A percentile compares a stretch with the other conserved stretches of the same genome.
phyloP scores from a whole-genome alignment of 1,140 invertebrate species.

The Bombus ignitus region DNA sequence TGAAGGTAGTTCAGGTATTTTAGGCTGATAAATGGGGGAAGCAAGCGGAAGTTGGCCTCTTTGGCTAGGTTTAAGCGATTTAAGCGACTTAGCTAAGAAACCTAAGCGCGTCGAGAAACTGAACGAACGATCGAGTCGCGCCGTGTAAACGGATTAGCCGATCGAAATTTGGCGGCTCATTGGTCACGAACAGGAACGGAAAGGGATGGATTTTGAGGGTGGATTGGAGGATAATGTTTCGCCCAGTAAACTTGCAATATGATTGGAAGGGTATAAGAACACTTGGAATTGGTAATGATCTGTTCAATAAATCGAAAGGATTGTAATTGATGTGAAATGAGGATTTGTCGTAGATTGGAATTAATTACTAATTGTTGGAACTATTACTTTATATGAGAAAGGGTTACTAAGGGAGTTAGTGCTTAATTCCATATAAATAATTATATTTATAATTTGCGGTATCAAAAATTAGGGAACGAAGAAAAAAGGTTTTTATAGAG shows the following conservation, averaged over 20 bases:
- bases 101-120: constrained; percentile 58
- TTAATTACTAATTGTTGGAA: background rate
- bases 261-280: background rate
- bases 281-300: constrained; percentile 3
- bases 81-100: constrained; percentile 67
- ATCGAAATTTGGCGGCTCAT: constrained; percentile 65
- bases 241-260: background rate
- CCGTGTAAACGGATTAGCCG: constrained; percentile 64
- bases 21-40: background rate
- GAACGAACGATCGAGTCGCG: constrained; percentile 32
- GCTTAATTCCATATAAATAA: background rate
- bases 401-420: too few relatives aligned
- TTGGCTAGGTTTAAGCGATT: constrained; percentile 29
- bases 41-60: background rate
- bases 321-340: background rate
- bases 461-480: background rate
- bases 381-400: background rate
- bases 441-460: background rate
- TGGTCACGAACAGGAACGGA: background rate
- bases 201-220: background rate
- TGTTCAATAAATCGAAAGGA: too few relatives aligned
- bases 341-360: background rate
- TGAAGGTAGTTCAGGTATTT: background rate
- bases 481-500: background rate
- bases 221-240: background rate